phyloP scores from a whole-genome alignment of 2,888 invertebrate genomes.

The Gymnoscelis rufifasciata region DNA sequence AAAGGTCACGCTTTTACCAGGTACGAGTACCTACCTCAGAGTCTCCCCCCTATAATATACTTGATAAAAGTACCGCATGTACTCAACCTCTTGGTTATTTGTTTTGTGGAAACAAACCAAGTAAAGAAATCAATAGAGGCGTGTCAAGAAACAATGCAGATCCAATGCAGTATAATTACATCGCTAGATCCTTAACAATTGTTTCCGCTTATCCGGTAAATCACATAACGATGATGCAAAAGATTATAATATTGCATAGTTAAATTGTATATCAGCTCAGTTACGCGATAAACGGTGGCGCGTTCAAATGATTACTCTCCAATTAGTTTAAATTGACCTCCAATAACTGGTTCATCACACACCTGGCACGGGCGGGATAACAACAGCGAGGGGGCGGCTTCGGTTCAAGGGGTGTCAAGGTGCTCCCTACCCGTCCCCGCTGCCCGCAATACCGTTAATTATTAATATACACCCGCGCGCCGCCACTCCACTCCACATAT shows the following conservation, averaged over 20 bases:
- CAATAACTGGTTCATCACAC: conserved; percentile 40
- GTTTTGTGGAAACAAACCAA: no score
- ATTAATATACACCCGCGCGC: conserved; percentile 39
- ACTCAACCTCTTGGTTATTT: no score
- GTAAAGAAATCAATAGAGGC: no score
- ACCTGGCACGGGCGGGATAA: conserved; percentile 40
- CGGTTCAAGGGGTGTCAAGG: conserved; percentile 51
- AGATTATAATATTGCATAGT: neutral
- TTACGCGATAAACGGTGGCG: conserved; percentile 6
- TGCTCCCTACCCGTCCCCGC: conserved; percentile 35
- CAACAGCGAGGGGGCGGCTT: conserved; percentile 32
- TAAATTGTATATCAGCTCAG: neutral
- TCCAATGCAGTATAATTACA: no score
- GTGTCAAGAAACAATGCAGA: no score
- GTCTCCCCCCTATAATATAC: no score
- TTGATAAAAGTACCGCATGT: no score
- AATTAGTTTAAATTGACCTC: conserved; percentile 37
- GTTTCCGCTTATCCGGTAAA: no score
- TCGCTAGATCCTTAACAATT: no score
- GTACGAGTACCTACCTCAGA: no score
- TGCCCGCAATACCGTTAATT: conserved; percentile 36
- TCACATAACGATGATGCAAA: no score
- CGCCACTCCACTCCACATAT: conserved; percentile 21
- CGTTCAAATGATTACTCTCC: conserved; percentile 29
- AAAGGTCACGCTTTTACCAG: conserved; percentile 39